Percentiles rank a stretch among this genome's conserved stretches.
Evolutionary conservation across 2,888 invertebrate species (phyloP).

Genomic region (Perdita meconis): DNA sequence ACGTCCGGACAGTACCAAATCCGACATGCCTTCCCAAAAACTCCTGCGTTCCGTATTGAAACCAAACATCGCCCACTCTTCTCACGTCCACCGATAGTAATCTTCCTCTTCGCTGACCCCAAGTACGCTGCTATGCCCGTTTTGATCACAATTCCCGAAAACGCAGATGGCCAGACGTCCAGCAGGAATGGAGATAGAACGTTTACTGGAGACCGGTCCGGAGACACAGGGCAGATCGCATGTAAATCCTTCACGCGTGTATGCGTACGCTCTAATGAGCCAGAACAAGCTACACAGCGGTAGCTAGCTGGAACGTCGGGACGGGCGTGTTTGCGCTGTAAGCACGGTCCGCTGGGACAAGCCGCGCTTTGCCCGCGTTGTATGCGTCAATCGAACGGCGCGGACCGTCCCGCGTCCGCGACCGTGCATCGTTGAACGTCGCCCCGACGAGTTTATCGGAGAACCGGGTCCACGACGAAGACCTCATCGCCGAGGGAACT

Average conservation of each 20-base stretch:
- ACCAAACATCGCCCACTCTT: too few species aligned
- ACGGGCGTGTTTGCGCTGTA: slow-evolving; percentile 72
- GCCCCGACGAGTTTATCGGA: background rate
- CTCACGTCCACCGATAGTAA: too few species aligned
- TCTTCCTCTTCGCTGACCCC: too few species aligned
- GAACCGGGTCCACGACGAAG: too few species aligned
- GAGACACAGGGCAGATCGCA: slow-evolving; percentile 40
- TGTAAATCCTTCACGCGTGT: slow-evolving; percentile 79
- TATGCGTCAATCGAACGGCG: slow-evolving; percentile 58
- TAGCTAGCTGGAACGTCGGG: slow-evolving; percentile 64
- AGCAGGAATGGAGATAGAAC: slow-evolving; percentile 49
- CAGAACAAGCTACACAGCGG: slow-evolving; percentile 74
- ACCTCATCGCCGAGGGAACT: too few species aligned
- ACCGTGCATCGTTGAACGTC: slow-evolving; percentile 4
- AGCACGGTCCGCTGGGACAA: slow-evolving; percentile 69
- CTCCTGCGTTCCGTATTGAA: too few species aligned
- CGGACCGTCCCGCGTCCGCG: slow-evolving; percentile 28
- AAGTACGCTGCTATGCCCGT: too few species aligned
- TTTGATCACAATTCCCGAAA: too few species aligned
- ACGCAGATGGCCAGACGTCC: slow-evolving; percentile 1
- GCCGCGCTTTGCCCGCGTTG: slow-evolving; percentile 32
- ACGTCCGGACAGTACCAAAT: too few species aligned
- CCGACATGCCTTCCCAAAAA: too few species aligned
- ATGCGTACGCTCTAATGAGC: slow-evolving; percentile 78
- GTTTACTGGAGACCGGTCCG: slow-evolving; percentile 14